Conservation (phyloP, 64 coral and sea anemone species). For the Hydrozoanthus tunicans region DNA sequence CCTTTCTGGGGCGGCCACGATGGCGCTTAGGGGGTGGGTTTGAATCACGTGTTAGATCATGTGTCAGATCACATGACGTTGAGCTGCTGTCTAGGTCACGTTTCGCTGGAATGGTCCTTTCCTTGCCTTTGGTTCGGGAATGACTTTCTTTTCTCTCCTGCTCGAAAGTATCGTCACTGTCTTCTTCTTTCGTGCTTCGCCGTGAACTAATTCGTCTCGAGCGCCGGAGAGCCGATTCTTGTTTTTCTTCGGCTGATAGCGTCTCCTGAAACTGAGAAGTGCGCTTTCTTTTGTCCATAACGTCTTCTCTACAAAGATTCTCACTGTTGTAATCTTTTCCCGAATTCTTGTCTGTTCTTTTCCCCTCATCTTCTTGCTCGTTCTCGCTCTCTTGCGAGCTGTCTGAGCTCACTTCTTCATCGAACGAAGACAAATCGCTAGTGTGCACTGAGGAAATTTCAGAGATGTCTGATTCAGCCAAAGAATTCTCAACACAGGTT, state of each 20-base stretch:
- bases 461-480: conserved; percentile 81
- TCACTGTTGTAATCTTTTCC: not conserved
- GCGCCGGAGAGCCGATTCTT: conserved; percentile 11
- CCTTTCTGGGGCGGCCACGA: conserved; percentile 43
- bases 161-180: conserved; percentile 55
- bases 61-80: conserved; percentile 6
- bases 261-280: not conserved
- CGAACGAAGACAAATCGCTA: conserved; percentile 97
- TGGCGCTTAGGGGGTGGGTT: conserved; percentile 16
- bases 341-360: not conserved
- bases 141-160: conserved; percentile 19
- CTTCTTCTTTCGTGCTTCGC: conserved; percentile 66
- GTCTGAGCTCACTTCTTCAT: conserved; percentile 70
- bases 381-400: conserved; percentile 35
- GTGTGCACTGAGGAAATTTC: conserved; percentile 97
- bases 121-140: conserved; percentile 3
- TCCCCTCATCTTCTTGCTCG: not conserved
- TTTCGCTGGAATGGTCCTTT: conserved; percentile 26
- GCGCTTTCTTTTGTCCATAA: not conserved
- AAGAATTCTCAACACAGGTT: conserved; percentile 50
- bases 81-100: not conserved
- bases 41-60: conserved; percentile 4
- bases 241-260: not conserved
- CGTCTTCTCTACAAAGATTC: not conserved
- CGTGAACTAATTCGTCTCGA: conserved; percentile 73